Percentiles rank a stretch among this genome's conserved stretches.
These are phyloP conservation scores for Myocastor coypus DNA, from an alignment of 2,113 vertebrate species.

Conservation along the genomic window DNA sequence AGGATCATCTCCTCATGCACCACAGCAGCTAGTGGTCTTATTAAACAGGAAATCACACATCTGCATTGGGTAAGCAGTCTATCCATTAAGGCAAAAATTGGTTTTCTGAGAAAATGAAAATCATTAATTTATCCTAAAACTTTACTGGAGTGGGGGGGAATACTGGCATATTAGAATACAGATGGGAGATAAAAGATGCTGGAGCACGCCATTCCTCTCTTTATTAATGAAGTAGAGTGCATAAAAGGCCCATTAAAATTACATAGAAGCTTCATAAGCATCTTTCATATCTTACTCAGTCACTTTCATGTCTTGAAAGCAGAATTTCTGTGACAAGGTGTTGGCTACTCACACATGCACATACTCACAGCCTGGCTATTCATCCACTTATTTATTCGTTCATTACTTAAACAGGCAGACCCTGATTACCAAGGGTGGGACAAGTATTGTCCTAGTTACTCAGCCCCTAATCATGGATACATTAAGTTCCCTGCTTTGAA, in stretches of 20 bases:
- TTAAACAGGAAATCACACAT: constrained; percentile 55
- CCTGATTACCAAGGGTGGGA: background rate
- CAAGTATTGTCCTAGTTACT: background rate
- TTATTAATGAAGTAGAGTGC: constrained; percentile 77
- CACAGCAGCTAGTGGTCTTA: background rate
- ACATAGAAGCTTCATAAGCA: constrained; percentile 67
- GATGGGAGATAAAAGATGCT: constrained; percentile 76
- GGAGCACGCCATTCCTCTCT: constrained; percentile 59
- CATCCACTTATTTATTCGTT: background rate
- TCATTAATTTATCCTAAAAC: constrained; percentile 75
- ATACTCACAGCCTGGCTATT: background rate
- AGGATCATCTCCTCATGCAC: constrained; percentile 16
- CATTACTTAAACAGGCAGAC: background rate
- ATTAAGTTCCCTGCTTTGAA: background rate
- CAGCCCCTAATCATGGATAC: background rate
- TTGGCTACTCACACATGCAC: background rate
- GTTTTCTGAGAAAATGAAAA: constrained; percentile 77
- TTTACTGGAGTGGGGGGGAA: constrained; percentile 60
- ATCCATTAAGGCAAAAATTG: constrained; percentile 61
- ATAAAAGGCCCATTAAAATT: constrained; percentile 77
- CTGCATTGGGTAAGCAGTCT: constrained; percentile 66
- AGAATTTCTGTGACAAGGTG: constrained; percentile 51
- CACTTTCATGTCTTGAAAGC: constrained; percentile 60
- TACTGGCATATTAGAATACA: constrained; percentile 73
- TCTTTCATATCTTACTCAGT: constrained; percentile 71